Evolutionary conservation across 2,797 vertebrate genomes (phyloP), one percentile per base, ranked within the genome.

Genomic region (Muscicapa comitata): DNA sequence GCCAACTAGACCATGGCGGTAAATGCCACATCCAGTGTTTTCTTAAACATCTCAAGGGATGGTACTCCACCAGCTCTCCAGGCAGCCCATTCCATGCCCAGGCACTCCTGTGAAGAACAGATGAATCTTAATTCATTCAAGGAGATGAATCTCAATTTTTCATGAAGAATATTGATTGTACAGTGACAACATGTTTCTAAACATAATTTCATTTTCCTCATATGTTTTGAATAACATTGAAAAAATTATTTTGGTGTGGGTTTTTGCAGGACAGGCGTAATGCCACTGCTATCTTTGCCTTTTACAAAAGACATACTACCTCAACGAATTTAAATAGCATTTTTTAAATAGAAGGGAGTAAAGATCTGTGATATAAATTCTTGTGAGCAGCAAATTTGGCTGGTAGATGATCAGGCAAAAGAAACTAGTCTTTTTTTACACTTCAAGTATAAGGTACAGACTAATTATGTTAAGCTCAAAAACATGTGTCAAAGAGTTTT

Each of bases 401-500:
- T 91, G 42, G 45, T 70, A 67, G 48, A 74, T 94, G 65, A 81
- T 57, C 29, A 42, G 54, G 25, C 24, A 58, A 58, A 91, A 77
- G 13, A 75, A 83, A n/a, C 48, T 43, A 77, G 28, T 78, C 25
- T 80, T 83, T 91, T 88, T 48, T 81, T 73, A 66, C 28, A 43
- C 45, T 73, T 82, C 28, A 86, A 3, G 12, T 75, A 28, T 54
- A 67, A 86, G 35, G 47, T 65, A 61, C 35, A 72, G 53, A 58
- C 48, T 84, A 74, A 93, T 83, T 91, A 80, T 89, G 31, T 89
- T 61, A 90, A 51, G 28, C 79, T 88, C 20, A 47, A 48, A 94
- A 93, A 75, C 65, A 91, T 80, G 28, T 66, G 58, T 88, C 87
- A 74, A 58, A 75, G 65, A 88, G 47, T 80, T 94, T 95, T 95